phyloP scores from a whole-genome alignment of 2,888 invertebrate species.

The Habroteleia sp. region DNA sequence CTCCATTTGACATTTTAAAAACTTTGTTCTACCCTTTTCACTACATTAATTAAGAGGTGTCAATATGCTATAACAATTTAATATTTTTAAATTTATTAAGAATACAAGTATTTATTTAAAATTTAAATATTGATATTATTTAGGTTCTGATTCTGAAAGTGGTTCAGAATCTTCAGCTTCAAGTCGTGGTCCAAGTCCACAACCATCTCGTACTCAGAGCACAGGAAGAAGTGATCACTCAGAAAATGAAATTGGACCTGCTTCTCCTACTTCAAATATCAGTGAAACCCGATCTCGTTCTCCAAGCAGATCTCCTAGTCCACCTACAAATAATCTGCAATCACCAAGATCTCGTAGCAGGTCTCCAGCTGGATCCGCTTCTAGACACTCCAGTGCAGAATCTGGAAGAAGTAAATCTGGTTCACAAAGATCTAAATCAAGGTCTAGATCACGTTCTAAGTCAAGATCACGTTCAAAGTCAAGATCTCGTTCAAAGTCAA shows the following conservation, averaged over 20 bases:
- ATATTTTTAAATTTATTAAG: too few relatives aligned
- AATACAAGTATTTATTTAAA: too few relatives aligned
- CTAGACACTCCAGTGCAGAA: conserved; percentile 71
- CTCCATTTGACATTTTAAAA: too few relatives aligned
- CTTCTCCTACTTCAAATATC: conserved; percentile 66
- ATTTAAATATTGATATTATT: too few relatives aligned
- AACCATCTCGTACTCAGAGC: conserved; percentile 79
- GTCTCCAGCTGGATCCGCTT: conserved; percentile 71
- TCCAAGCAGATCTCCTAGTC: conserved; percentile 64
- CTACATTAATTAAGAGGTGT: too few relatives aligned
- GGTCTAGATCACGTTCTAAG: too few relatives aligned
- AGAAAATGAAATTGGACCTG: conserved; percentile 70
- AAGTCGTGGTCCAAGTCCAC: conserved; percentile 81
- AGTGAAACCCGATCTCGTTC: conserved; percentile 71
- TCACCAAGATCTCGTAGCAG: conserved; percentile 71
- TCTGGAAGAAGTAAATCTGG: conserved; percentile 72
- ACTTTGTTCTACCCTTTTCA: too few relatives aligned
- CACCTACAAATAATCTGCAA: conserved; percentile 63
- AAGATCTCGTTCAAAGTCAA: too few relatives aligned
- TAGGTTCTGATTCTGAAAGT: conserved; percentile 82
- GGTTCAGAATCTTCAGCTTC: conserved; percentile 79
- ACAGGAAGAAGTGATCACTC: conserved; percentile 71
- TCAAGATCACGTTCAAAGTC: too few relatives aligned
- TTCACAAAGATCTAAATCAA: conserved; percentile 68
- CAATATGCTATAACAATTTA: too few relatives aligned